Percentiles rank a stretch among this genome's conserved stretches.
phyloP scores from a whole-genome alignment of 2,113 vertebrate species.

The Dissostichus mawsoni region DNA sequence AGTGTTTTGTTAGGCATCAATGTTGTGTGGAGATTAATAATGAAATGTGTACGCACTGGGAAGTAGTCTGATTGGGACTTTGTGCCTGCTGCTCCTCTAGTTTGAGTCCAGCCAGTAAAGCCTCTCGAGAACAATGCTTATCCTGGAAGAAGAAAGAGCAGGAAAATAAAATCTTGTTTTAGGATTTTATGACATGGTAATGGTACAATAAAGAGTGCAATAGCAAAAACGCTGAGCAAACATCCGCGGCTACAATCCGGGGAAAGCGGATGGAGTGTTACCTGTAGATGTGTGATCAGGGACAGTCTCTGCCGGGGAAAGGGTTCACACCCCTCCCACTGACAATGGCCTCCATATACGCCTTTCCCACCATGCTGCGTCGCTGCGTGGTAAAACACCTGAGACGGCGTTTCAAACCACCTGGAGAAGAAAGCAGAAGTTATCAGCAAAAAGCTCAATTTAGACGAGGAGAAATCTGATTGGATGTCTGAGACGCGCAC shows the following conservation, averaged over 20 bases:
- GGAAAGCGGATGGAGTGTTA: conserved; percentile 44
- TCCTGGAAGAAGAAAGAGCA: conserved; percentile 83
- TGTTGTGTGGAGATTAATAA: background rate
- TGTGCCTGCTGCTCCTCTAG: conserved; percentile 95
- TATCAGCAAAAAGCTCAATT: background rate
- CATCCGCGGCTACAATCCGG: no score
- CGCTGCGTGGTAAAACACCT: conserved; percentile 98
- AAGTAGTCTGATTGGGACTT: conserved; percentile 91
- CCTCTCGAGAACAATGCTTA: conserved; percentile 99
- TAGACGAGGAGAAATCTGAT: no score
- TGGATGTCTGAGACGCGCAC: conserved; percentile 73
- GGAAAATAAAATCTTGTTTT: background rate
- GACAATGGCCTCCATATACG: conserved; percentile 93
- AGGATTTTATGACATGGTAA: background rate
- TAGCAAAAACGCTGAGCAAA: background rate
- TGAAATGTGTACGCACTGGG: conserved; percentile 81
- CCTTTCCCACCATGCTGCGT: conserved; percentile 96
- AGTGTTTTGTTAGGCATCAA: background rate
- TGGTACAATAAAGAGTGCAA: background rate
- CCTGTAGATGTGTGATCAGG: conserved; percentile 99
- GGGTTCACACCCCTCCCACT: conserved; percentile 97
- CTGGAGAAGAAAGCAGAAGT: conserved; percentile 68
- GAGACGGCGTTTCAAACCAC: conserved; percentile 98
- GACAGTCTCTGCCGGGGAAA: conserved; percentile 98
- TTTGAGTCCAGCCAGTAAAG: conserved; percentile 95